Base-by-base conservation (phyloP, 2,797 vertebrate species). In the Cheirogaleus major region DNA sequence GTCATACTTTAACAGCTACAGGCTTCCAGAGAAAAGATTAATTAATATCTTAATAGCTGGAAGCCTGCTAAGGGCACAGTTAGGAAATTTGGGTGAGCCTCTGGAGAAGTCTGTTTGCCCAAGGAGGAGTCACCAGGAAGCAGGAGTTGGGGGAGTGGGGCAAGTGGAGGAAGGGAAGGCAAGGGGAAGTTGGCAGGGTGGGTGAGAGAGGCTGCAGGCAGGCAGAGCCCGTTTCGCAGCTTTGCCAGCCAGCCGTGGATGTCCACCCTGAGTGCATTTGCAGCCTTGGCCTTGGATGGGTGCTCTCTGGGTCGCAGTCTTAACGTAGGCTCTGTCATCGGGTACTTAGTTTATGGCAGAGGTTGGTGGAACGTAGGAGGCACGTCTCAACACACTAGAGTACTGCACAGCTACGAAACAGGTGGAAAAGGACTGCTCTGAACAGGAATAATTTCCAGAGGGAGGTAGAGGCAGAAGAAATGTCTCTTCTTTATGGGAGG, bases 131-230 rank as follows among this genome's bases (percentile, higher is more conserved):
- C 52, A 14, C 30, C 25, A 15, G 18, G 50, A 55, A 35, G 57
- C 13, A 61, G 35, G 14, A 30, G 2, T 14, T 13, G 20, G 17
- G 48, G 12, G 35, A 18, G 6, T 15, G 11, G 14, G 41, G 30
- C 52, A 4, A 10, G 7, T 43, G 38, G 35, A 72, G 69, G 32
- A 67, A 32, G 32, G 7, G 63, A 35, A 35, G 63, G 63, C 32
- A 6, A 13, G 10, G 14, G 17, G 7, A 70, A 6, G 6, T 22
- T 15, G 27, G 3, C 2, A 0, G 7, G 61, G 9, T 2, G 23
- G 7, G 32, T 23, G 15, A 32, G 23, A 35, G 32, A 8, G 6
- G 52, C 61, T n/a, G 25, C 0, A 1, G 13, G 41, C 50, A 59
- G 25, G 48, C 32, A 30, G 30, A 89, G 12, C 38, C 27, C 30